These are phyloP conservation scores for Novumbra hubbsi DNA, from an alignment of 2,797 vertebrate species.

Conservation along the genomic window DNA sequence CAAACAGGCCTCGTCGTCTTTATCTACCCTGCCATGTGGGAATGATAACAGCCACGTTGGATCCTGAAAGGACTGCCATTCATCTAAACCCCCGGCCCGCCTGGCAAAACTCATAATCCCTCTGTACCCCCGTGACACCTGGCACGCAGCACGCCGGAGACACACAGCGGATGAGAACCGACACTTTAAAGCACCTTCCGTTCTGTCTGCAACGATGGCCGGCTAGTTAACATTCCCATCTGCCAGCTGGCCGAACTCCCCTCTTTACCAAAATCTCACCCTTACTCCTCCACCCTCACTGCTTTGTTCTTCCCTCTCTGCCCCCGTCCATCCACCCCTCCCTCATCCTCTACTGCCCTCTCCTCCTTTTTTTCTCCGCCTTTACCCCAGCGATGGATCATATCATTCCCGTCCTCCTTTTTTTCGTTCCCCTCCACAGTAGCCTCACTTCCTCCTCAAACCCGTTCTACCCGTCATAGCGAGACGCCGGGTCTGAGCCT, in stretches of 20 bases:
- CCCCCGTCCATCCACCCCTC: conserved; percentile 1
- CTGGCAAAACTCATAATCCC: conserved; percentile 77
- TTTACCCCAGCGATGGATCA: conserved; percentile 71
- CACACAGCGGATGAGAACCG: conserved; percentile 69
- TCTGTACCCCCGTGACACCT: conserved; percentile 56
- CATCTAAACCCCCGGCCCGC: conserved; percentile 76
- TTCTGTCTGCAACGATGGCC: conserved; percentile 56
- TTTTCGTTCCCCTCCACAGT: conserved; percentile 36
- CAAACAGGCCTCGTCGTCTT: conserved; percentile 75
- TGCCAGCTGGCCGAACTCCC: conserved; percentile 66
- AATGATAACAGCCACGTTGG: conserved; percentile 79
- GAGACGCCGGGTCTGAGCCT: conserved; percentile 43
- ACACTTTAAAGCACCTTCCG: conserved; percentile 65
- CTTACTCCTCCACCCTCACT: conserved; percentile 55
- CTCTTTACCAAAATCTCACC: conserved; percentile 64
- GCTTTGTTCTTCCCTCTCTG: conserved; percentile 18
- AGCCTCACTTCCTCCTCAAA: conserved; percentile 61
- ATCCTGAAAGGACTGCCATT: conserved; percentile 81
- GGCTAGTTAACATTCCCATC: conserved; percentile 69
- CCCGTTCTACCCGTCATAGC: conserved; percentile 72
- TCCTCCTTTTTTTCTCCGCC: conserved; percentile 47
- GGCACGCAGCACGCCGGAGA: conserved; percentile 61
- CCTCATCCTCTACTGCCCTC: neutral
- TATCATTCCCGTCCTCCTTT: conserved; percentile 59
- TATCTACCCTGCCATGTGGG: conserved; percentile 81